Conservation (phyloP, 2,888 invertebrate species). For the Teleogryllus oceanicus region DNA sequence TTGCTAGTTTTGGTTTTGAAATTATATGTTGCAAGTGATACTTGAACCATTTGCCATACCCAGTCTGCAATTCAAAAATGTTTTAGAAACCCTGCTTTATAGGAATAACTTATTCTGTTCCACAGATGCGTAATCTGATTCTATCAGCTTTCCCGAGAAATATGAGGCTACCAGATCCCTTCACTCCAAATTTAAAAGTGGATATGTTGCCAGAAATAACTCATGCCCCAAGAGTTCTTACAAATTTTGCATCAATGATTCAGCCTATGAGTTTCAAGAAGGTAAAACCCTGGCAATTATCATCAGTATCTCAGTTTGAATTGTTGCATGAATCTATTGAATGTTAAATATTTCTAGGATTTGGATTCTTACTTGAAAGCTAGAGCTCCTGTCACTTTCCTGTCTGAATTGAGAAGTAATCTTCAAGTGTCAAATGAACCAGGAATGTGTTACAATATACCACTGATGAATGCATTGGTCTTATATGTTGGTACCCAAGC, state of each 20-base stretch:
- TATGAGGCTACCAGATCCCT: conserved; percentile 98
- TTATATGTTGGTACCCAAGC: conserved; percentile 97
- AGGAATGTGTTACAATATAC: conserved; percentile 84
- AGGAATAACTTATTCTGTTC: conserved; percentile 33
- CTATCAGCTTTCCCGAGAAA: conserved; percentile 96
- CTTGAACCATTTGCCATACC: neutral
- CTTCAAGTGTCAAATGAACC: conserved; percentile 61
- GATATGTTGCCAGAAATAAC: conserved; percentile 87
- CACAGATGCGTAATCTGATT: conserved; percentile 91
- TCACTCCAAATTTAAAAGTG: conserved; percentile 94
- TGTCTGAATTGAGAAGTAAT: conserved; percentile 86
- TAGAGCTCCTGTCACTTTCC: conserved; percentile 89
- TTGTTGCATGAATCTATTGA: too few species aligned
- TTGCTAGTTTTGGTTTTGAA: neutral
- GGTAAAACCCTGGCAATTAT: conserved; percentile 40
- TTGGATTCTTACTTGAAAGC: conserved; percentile 94
- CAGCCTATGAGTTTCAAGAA: conserved; percentile 87
- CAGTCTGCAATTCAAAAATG: too few species aligned
- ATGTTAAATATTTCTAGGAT: conserved; percentile 52
- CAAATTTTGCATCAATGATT: conserved; percentile 82
- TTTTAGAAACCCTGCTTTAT: neutral
- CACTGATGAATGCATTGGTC: conserved; percentile 94
- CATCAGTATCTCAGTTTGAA: too few species aligned
- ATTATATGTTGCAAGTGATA: neutral
- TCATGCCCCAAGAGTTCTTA: conserved; percentile 81